Percentiles rank a stretch among this genome's conserved stretches.
phyloP scores from a whole-genome alignment of 2,797 vertebrate genomes.

The Micrastur ruficollis region DNA sequence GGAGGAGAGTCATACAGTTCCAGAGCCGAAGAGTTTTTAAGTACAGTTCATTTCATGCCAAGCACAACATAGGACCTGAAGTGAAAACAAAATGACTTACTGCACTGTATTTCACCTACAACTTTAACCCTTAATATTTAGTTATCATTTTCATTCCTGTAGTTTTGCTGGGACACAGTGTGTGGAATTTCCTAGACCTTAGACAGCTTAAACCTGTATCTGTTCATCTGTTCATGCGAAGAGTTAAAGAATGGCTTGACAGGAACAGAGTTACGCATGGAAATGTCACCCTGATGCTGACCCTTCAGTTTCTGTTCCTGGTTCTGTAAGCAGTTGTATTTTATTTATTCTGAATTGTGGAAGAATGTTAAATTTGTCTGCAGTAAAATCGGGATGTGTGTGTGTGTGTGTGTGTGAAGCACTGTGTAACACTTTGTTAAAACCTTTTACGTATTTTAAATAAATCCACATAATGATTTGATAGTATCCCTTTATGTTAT shows the following conservation, averaged over 20 bases:
- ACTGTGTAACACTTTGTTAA: neutral
- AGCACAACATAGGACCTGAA: neutral
- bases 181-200: neutral
- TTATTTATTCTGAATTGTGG: neutral
- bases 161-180: neutral
- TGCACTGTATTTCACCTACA: slow-evolving; percentile 1
- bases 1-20: neutral
- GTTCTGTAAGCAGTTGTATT: neutral
- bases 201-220: neutral
- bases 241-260: neutral
- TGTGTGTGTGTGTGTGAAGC: neutral
- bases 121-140: neutral
- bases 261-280: neutral
- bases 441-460: neutral
- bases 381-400: neutral
- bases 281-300: neutral
- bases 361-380: neutral
- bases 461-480: neutral
- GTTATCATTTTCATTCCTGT: neutral
- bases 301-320: neutral
- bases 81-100: neutral
- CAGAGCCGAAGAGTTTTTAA: neutral
- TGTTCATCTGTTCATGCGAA: neutral
- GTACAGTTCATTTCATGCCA: neutral
- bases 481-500: neutral